Conservation (phyloP, 2,113 vertebrate species). For the Chloroceryle aenea region DNA sequence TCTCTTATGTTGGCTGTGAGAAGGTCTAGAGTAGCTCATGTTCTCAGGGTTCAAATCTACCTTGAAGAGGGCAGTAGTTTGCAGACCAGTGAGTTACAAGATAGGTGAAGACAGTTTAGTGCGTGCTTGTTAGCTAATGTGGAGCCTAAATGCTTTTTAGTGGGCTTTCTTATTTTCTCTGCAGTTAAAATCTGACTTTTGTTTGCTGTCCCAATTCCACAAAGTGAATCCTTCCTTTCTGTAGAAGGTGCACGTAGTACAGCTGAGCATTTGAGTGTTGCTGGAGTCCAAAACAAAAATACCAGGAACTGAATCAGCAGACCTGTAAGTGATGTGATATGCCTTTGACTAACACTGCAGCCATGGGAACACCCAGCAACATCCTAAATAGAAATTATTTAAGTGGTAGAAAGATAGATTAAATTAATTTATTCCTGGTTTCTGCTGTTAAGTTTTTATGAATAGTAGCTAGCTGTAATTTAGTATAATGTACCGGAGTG, state of each 20-base stretch:
- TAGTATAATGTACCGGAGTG: neutral
- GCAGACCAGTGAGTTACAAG: neutral
- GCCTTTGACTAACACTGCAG: neutral
- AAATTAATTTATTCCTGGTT: neutral
- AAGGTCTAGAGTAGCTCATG: neutral
- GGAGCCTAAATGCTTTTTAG: neutral
- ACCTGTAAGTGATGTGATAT: neutral
- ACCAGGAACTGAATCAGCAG: neutral
- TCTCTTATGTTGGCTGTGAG: neutral
- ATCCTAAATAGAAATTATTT: neutral
- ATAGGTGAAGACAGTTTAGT: neutral
- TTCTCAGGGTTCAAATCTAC: neutral
- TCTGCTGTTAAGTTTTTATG: neutral
- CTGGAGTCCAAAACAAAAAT: neutral
- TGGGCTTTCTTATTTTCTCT: neutral
- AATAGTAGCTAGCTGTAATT: neutral
- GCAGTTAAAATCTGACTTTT: neutral
- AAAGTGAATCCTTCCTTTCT: neutral
- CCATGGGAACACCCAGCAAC: neutral
- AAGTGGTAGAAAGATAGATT: neutral
- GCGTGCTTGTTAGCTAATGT: neutral
- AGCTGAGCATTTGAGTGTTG: neutral
- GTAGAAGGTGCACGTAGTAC: neutral
- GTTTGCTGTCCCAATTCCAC: neutral
- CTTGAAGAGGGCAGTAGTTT: neutral